Conservation (phyloP, 2,888 invertebrate genomes). For the Alviniconcha strummeri region DNA sequence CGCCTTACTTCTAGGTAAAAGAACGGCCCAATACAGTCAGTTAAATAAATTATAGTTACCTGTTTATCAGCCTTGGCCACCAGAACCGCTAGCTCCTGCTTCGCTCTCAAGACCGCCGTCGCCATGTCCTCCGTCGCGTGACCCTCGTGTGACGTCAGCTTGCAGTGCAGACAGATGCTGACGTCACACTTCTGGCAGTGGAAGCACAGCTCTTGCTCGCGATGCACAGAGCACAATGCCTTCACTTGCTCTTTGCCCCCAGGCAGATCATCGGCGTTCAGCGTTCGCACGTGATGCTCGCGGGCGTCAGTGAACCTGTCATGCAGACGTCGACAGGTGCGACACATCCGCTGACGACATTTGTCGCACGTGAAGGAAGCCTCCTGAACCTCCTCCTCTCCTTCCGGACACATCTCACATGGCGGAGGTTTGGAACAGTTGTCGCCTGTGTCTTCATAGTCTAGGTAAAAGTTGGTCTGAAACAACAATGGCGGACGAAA, state of each 20-base stretch:
- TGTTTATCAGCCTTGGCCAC: neutral
- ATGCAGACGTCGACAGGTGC: slow-evolving; percentile 14
- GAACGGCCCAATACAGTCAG: no score
- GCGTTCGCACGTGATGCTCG: neutral
- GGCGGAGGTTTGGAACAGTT: no score
- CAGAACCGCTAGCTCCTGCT: neutral
- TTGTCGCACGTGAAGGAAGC: slow-evolving; percentile 2
- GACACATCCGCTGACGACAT: slow-evolving; percentile 24
- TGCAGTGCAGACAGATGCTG: slow-evolving; percentile 31
- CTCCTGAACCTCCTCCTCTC: neutral
- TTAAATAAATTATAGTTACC: slow-evolving; percentile 7
- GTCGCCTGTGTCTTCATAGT: neutral
- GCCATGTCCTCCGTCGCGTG: slow-evolving; percentile 28
- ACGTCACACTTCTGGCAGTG: slow-evolving; percentile 28
- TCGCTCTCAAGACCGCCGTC: slow-evolving; percentile 11
- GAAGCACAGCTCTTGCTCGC: slow-evolving; percentile 10
- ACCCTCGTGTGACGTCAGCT: slow-evolving; percentile 35
- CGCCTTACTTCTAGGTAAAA: no score
- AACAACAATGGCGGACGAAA: neutral
- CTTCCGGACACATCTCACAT: slow-evolving; percentile 28
- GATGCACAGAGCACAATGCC: slow-evolving; percentile 3
- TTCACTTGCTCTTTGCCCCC: neutral
- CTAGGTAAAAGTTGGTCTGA: slow-evolving; percentile 28
- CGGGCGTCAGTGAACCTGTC: neutral
- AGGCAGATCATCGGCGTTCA: neutral